Evolutionary conservation across 1,140 invertebrate species (phyloP), one percentile per base, ranked within the genome.

Genomic region (Theocolax elegans): DNA sequence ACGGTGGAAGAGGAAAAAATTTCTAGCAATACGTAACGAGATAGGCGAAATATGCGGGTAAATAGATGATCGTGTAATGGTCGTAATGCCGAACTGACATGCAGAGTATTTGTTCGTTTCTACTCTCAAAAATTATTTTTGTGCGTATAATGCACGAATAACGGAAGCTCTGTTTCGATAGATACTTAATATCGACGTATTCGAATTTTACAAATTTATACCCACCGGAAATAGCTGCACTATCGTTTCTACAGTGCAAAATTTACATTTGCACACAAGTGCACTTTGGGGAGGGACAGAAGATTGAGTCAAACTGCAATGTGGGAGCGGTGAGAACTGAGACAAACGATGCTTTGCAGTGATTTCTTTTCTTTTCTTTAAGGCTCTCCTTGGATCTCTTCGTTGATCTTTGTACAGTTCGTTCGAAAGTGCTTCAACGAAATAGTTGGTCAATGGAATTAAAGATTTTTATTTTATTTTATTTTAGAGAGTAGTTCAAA

Each of bases 81-180:
- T 40, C 42, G 44, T 49, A 63, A 63, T 63, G 44, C 17, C 40
- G n/a, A 56, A 56, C 53, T n/a, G n/a, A n/a, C n/a, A n/a, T n/a
- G n/a, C n/a, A 38, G 27, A 56, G 19, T 35, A 38, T 31, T 35
- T 56, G 21, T 21, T 31, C 23, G 19, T 60, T 3, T 15, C 58
- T 46, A n/a, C n/a, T n/a, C n/a, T n/a, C n/a, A n/a, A n/a, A n/a
- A n/a, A n/a, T n/a, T n/a, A n/a, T n/a, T n/a, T n/a, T 23, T 17
- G 42, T n/a, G 42, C 15, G 25, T 46, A 13, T 35, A 46, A 48
- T 29, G 25, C 25, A 60, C 58, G 1, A 29, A 29, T 27, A 27
- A 15, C 38, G 40, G 25, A 6, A n/a, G n/a, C 23, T 46, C 3
- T 35, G 27, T 25, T 44, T 60, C 40, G 17, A 42, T 60, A 17